Conservation (phyloP, 1,140 invertebrate species). For the Drosophila mayri region DNA sequence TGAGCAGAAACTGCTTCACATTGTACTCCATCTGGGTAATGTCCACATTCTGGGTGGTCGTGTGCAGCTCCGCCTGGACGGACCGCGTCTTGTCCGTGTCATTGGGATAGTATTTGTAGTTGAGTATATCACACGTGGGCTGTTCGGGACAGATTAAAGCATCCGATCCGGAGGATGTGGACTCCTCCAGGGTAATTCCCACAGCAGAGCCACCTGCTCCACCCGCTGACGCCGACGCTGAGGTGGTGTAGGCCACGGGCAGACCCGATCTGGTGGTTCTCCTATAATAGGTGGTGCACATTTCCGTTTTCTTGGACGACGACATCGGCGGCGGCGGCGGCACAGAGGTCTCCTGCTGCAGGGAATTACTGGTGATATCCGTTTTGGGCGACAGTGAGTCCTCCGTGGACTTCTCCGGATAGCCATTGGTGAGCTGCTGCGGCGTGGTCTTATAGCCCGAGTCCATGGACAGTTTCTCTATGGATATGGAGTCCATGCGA, state of each 20-base stretch:
- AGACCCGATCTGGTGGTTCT: slow-evolving; percentile 76
- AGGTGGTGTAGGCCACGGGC: slow-evolving; percentile 75
- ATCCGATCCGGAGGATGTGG: slow-evolving; percentile 57
- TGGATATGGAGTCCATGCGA: slow-evolving; percentile 80
- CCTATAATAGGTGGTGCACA: slow-evolving; percentile 76
- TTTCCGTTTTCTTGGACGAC: slow-evolving; percentile 55
- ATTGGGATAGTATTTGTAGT: slow-evolving; percentile 84
- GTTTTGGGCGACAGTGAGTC: slow-evolving; percentile 76
- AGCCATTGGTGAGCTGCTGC: slow-evolving; percentile 76
- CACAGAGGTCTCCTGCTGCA: slow-evolving; percentile 35
- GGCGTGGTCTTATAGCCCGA: slow-evolving; percentile 83
- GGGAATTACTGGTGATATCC: slow-evolving; percentile 68
- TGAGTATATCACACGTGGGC: slow-evolving; percentile 84
- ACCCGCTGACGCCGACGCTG: not conserved
- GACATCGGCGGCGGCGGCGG: not conserved
- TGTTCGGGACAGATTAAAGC: slow-evolving; percentile 72
- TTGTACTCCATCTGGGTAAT: slow-evolving; percentile 88
- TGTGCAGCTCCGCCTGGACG: slow-evolving; percentile 79
- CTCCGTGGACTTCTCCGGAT: slow-evolving; percentile 74
- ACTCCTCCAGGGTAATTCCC: slow-evolving; percentile 7
- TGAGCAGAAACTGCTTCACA: slow-evolving; percentile 87
- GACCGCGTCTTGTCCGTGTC: slow-evolving; percentile 79
- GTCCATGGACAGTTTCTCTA: slow-evolving; percentile 81
- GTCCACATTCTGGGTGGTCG: slow-evolving; percentile 84
- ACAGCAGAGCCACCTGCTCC: not conserved